Evolutionary conservation across 1,140 invertebrate genomes (phyloP).

Genomic region (Magallana ariakensis): DNA sequence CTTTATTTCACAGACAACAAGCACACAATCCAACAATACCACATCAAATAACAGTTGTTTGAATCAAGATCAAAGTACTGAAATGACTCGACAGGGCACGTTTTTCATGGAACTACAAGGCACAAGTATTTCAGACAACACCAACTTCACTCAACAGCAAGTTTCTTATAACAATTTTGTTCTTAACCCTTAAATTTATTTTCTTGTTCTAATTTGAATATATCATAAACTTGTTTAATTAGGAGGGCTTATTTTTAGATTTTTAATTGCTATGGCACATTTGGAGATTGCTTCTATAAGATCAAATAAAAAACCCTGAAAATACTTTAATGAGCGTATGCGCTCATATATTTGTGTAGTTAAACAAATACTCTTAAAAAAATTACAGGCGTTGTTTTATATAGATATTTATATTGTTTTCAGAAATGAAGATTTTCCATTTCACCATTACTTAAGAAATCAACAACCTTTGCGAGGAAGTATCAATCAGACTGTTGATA

Average conservation of each 20-base stretch:
- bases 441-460: background rate
- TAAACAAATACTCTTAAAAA: no score
- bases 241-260: no score
- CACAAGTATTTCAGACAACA: background rate
- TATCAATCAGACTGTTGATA: background rate
- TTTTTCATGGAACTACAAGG: constrained; percentile 8
- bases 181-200: no score
- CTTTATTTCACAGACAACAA: background rate
- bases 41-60: background rate
- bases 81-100: background rate
- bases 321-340: no score
- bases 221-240: no score
- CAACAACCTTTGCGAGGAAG: background rate
- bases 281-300: no score
- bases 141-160: background rate
- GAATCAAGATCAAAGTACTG: background rate
- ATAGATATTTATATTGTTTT: background rate
- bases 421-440: constrained; percentile 4
- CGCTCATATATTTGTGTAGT: no score
- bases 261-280: no score
- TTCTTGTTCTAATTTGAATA: no score
- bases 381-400: no score
- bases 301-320: no score
- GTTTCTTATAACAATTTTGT: background rate
- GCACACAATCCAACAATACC: background rate